These are phyloP conservation scores for Heliconius cydno DNA, from an alignment of 2,888 invertebrate species.

Conservation along the genomic window DNA sequence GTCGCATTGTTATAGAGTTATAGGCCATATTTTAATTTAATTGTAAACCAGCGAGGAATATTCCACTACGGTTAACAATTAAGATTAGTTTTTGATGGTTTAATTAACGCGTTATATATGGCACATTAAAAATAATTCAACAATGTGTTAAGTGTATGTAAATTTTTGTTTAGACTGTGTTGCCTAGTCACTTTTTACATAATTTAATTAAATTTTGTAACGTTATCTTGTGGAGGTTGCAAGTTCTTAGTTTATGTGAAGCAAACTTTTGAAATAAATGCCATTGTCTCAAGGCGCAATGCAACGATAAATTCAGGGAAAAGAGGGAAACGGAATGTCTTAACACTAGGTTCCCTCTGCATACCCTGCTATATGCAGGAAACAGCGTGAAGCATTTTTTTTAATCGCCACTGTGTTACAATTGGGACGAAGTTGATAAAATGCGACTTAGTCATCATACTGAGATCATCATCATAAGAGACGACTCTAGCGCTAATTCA, in stretches of 20 bases:
- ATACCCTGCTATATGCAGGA: not conserved
- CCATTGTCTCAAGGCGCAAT: too few species aligned
- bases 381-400: not conserved
- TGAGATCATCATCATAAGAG: too few species aligned
- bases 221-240: not conserved
- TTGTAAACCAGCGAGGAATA: not conserved
- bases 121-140: not conserved
- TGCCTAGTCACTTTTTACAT: not conserved
- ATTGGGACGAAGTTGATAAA: too few species aligned
- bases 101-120: constrained; percentile 13
- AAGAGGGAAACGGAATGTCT: too few species aligned
- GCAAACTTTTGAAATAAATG: not conserved
- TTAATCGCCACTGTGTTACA: too few species aligned
- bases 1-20: not conserved
- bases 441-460: too few species aligned
- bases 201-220: not conserved
- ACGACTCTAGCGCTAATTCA: too few species aligned
- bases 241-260: not conserved
- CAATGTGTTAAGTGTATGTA: not conserved
- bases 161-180: not conserved
- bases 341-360: too few species aligned
- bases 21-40: not conserved
- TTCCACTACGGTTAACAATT: not conserved
- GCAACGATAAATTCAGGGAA: too few species aligned
- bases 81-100: not conserved